phyloP scores from a whole-genome alignment of 2,888 invertebrate species.

The Calameuta idolon region DNA sequence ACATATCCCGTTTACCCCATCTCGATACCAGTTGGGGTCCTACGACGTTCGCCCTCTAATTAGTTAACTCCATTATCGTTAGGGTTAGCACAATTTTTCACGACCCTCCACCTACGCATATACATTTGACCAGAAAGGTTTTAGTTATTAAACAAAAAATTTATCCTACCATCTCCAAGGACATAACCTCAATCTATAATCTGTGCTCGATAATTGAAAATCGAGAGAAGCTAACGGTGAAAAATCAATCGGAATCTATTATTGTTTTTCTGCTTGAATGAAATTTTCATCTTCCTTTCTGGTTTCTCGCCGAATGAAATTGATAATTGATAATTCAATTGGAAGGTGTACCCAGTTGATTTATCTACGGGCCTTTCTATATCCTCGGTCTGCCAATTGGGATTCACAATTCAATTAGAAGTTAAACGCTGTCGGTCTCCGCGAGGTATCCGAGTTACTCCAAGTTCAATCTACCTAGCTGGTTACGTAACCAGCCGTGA shows the following conservation, averaged over 20 bases:
- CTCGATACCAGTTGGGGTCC: constrained; percentile 4
- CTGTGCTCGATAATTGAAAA: not conserved
- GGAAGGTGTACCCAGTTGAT: constrained; percentile 52
- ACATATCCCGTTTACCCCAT: constrained; percentile 12
- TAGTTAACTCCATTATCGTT: constrained; percentile 3
- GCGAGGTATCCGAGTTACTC: constrained; percentile 49
- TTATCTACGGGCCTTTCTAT: constrained; percentile 49
- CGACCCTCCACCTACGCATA: not conserved
- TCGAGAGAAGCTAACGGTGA: not conserved
- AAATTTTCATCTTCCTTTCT: constrained; percentile 35
- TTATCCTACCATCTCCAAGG: not conserved
- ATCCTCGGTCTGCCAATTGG: constrained; percentile 45
- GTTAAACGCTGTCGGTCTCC: constrained; percentile 55
- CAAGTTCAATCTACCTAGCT: constrained; percentile 28
- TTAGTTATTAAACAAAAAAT: too few relatives aligned
- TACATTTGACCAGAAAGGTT: too few relatives aligned
- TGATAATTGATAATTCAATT: constrained; percentile 51
- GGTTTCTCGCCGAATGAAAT: constrained; percentile 25
- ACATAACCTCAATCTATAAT: not conserved
- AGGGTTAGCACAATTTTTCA: constrained; percentile 4
- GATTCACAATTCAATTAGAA: constrained; percentile 59
- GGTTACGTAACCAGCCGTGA: constrained; percentile 1
- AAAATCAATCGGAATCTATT: not conserved
- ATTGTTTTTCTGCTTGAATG: constrained; percentile 37
- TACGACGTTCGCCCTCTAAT: not conserved